These are phyloP conservation scores for Solenodon paradoxus DNA, from an alignment of 2,113 vertebrate genomes.

Conservation along the genomic window DNA sequence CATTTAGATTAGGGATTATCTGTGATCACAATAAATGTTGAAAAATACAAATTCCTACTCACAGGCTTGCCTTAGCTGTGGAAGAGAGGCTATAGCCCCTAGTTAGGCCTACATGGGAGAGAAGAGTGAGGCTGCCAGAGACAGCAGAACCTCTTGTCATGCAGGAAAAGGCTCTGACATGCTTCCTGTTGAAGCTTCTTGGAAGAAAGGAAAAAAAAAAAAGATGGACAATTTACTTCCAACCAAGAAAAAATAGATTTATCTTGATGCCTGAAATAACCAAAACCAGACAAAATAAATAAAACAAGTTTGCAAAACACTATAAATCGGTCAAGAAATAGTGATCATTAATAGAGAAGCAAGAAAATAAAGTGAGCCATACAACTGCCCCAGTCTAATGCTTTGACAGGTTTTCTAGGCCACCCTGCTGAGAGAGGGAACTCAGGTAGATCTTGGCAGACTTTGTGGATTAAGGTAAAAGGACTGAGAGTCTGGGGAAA, in stretches of 20 bases:
- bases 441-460: background rate
- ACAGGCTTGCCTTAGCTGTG: background rate
- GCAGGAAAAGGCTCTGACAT: background rate
- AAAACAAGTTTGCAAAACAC: background rate
- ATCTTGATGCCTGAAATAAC: background rate
- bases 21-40: background rate
- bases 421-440: background rate
- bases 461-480: background rate
- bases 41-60: background rate
- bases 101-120: background rate
- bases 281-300: background rate
- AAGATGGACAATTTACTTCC: background rate
- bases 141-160: background rate
- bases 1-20: background rate
- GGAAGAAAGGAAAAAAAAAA: background rate
- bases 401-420: background rate
- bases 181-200: background rate
- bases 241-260: background rate
- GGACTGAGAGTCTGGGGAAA: background rate
- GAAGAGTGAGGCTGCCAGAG: background rate
- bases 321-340: background rate
- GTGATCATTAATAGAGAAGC: background rate
- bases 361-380: background rate
- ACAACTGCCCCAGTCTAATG: background rate
- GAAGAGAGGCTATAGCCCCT: background rate